These are phyloP conservation scores for Palaemon carinicauda DNA, from an alignment of 1,140 invertebrate genomes.

Conservation along the genomic window DNA sequence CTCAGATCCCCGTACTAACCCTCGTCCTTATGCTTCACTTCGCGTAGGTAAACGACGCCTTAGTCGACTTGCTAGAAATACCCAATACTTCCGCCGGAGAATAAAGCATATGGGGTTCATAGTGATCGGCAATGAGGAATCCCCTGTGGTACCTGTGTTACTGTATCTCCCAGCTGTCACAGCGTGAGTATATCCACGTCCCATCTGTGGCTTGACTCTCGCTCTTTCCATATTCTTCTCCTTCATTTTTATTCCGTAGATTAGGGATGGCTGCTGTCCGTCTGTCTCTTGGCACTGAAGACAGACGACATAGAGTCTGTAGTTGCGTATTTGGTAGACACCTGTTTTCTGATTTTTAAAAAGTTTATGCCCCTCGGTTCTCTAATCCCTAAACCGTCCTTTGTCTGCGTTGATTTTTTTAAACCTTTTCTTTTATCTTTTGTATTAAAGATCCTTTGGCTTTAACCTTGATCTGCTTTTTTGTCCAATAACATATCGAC, in stretches of 20 bases:
- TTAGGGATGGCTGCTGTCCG: constrained; percentile 25
- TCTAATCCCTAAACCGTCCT: background rate
- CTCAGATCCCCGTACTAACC: constrained; percentile 30
- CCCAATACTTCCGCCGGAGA: constrained; percentile 69
- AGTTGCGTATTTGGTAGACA: background rate
- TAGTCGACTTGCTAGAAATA: constrained; percentile 69
- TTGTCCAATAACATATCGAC: no score
- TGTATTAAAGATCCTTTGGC: no score
- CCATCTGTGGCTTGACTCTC: constrained; percentile 10
- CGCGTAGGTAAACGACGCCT: constrained; percentile 64
- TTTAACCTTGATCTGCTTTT: no score
- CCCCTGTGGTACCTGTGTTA: constrained; percentile 72
- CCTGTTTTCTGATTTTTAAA: background rate
- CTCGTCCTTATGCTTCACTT: constrained; percentile 31
- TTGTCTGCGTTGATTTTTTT: no score
- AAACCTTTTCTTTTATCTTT: no score
- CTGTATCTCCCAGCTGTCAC: constrained; percentile 70
- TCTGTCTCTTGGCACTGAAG: constrained; percentile 21
- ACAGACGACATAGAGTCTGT: background rate
- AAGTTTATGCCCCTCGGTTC: background rate
- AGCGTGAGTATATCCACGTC: constrained; percentile 70
- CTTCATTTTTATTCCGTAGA: constrained; percentile 22
- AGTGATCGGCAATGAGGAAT: constrained; percentile 72
- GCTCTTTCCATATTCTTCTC: background rate
- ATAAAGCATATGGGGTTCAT: constrained; percentile 72